Base-by-base conservation (phyloP, 2,797 vertebrate genomes). In the Loris lydekkerianus region DNA sequence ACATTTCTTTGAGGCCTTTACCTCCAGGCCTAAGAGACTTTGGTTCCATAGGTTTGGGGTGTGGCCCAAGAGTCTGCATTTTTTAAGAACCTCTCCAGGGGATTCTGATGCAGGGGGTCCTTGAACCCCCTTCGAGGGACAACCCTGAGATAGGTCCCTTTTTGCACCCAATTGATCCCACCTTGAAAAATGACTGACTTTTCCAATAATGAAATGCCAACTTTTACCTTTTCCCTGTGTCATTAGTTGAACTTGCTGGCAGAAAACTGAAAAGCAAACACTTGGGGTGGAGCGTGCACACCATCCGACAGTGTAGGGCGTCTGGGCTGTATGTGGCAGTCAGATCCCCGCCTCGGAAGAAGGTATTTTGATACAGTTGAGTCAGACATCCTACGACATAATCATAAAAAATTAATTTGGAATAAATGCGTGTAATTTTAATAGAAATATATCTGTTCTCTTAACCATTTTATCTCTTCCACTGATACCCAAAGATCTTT, bases 211-310 rank as follows among this genome's bases (percentile, higher is more conserved):
- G 18, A 83, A 63, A 63, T 37, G 5, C 0, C 31, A 80, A 31
- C 25, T 18, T 72, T 94, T 96, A 98, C 97, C 96, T 97, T 96
- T 90, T 97, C 7, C 37, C 1, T 9, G 27, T 72, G 27, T 99
- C 98, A 20, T 0, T 67, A 63, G 97, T 98, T 98, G 98, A 98
- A 72, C 97, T 97, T 0, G 61, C 60, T 10, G 98, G 96, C 49
- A 99, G 0, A 67, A 99, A 99, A 15, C 98, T 99, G 93, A 99
- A 99, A 78, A 99, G 98, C 86, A 98, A 96, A 69, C 99, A 99
- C 82, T 97, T 96, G 1, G 98, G 98, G 86, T 99, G 98, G 80
- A 99, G 98, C 0, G 99, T 99, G 95, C 99, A 99, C 70, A 98
- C 96, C n/a, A 96, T 75, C 97, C 98, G 99, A 96, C 99, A 99